Base-by-base conservation (phyloP, 2,888 invertebrate genomes). In the Lymantria monacha region DNA sequence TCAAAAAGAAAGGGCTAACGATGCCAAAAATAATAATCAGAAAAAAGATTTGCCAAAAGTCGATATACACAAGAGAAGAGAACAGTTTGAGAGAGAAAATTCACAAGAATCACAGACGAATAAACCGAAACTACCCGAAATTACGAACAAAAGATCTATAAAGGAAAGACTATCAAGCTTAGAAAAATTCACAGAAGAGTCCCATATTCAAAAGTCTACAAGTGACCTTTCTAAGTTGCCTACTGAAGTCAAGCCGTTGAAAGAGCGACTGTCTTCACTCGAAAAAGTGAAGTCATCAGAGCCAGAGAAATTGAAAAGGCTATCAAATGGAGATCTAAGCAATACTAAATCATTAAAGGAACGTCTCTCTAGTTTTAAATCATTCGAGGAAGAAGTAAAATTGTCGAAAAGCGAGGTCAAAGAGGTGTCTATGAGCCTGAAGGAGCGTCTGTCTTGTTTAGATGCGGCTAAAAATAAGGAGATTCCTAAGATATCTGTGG, bases 21-120 rank as follows among this genome's bases (percentile, higher is more conserved):
- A 92, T 70, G 69, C 86, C 57, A 83, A 87, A 72, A 88, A 82
- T 65, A 85, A 91, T 57, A 86, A 85, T 61, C 83, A 87, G 55
- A 92, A 92, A 66, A 93, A 93, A 69, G 92, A 93, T 70, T 85
- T 95, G 55, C 95, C 95, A n/a, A 97, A 96, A 91, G 95, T 96
- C 22, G 94, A 96, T 77, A 95, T 97, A 63, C 93, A 94, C 52
- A 96, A 96, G 85, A 92, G 96, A 66, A 94, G 96, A 68, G 96
- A 96, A 81, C 93, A 97, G 55, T 97, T 97, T 70, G 97, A 97
- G 81, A 93, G 93, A 65, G 94, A 94, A 66, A 93, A 92, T 65
- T 91, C 92, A 36, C 90, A 87, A 62, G 92, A 93, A 72, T 75
- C 85, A 53, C 88, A 85, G 68, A 78, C 76, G 46, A 92, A 84